Evolutionary conservation across 1,140 invertebrate genomes (phyloP), one percentile per base, ranked within the genome.

Genomic region (Diabrotica virgifera): DNA sequence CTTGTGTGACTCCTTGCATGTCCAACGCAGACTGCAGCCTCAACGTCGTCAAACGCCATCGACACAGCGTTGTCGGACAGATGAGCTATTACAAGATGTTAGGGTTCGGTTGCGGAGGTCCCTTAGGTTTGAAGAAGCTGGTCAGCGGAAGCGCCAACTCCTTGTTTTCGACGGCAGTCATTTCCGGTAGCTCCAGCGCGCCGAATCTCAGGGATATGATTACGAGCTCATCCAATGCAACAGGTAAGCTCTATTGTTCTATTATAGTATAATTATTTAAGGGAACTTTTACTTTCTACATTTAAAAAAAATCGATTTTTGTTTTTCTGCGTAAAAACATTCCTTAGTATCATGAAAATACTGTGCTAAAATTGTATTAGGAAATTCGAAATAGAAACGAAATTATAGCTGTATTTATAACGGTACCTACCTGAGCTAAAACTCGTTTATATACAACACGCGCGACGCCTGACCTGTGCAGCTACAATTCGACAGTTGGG

Each of bases 91-190:
- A 92, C 85, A 90, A 93, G 85, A 88, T 91, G 85, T 83, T 91
- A 83, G 89, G 89, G 75, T 88, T 89, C 80, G 84, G 82, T 70
- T 79, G 83, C 72, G 82, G 80, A 73, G 85, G 83, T 73, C 79
- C 80, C 71, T 80, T 82, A 76, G 83, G 82, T 72, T 78, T 82
- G 68, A 89, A 88, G 82, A 90, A 89, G 80, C 82, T 89, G 74
- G 82, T 85, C 54, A 87, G 85, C 60, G 87, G 87, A 63, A 90
- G 90, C 62, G 84, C 90, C 6, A 89, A 86, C 76, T 90, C 89
- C 70, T 85, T 96, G 62, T 96, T 97, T 85, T 93, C 91, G 76
- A 97, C 94, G 37, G 94, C 94, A 38, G 93, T 97, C 71, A 96
- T 97, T 78, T 94, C 91, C 74, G 94, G 94, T 37, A 94, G 92